Percentiles rank a stretch among this genome's conserved stretches.
phyloP scores from a whole-genome alignment of 2,888 invertebrate species.

The Fissipunctia ypsillon region DNA sequence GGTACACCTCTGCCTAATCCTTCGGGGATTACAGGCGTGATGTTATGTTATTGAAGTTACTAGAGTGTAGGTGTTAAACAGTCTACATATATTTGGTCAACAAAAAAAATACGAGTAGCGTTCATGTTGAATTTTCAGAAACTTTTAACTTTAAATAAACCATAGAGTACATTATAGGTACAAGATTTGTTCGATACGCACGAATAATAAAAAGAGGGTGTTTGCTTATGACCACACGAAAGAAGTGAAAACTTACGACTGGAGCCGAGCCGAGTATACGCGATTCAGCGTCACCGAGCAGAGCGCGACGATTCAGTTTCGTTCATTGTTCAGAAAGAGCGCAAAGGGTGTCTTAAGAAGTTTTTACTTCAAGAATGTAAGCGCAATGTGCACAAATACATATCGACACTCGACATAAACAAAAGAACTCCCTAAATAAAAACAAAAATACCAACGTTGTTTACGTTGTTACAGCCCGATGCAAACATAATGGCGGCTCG shows the following conservation, averaged over 20 bases:
- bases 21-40: no score
- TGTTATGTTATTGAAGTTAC: no score
- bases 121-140: neutral
- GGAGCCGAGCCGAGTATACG: neutral
- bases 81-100: no score
- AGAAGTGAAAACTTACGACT: neutral
- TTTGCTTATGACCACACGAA: neutral
- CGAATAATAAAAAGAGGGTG: neutral
- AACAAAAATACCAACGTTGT: slow-evolving; percentile 4
- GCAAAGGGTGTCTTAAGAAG: neutral
- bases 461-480: no score
- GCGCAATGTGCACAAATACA: no score
- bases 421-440: slow-evolving; percentile 1
- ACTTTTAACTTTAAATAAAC: no score
- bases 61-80: neutral
- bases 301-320: no score
- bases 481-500: no score
- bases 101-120: neutral
- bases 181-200: no score
- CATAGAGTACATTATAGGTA: no score
- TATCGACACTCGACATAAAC: neutral
- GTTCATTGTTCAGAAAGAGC: neutral
- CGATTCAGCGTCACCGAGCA: neutral
- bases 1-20: no score
- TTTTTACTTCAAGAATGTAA: neutral